Evolutionary conservation across 2,888 invertebrate genomes (phyloP).

Genomic region (Oxyteleia sp.): DNA sequence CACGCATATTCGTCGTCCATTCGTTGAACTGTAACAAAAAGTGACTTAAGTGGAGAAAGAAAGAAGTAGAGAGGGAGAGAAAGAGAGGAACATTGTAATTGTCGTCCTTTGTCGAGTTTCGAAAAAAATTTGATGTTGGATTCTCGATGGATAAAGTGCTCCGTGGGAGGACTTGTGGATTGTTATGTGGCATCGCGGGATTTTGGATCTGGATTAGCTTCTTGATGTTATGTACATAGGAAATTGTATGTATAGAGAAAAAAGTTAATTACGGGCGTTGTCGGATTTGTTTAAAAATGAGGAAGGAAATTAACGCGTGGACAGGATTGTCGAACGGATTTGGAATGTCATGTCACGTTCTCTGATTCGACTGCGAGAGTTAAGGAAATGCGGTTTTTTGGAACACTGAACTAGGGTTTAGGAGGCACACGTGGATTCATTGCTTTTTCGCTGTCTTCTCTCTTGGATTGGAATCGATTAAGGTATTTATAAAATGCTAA

Average conservation of each 20-base stretch:
- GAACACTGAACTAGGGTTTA: slow-evolving; percentile 69
- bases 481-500: slow-evolving; percentile 71
- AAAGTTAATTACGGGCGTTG: slow-evolving; percentile 40
- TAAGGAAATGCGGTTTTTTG: slow-evolving; percentile 60
- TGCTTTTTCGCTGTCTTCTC: slow-evolving; percentile 72
- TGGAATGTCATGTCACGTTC: slow-evolving; percentile 64
- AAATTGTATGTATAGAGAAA: slow-evolving; percentile 42
- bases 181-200: slow-evolving; percentile 59
- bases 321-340: slow-evolving; percentile 61
- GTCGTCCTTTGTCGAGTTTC: slow-evolving; percentile 60
- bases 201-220: slow-evolving; percentile 73
- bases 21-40: slow-evolving; percentile 73
- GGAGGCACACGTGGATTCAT: slow-evolving; percentile 63
- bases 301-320: slow-evolving; percentile 44
- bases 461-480: slow-evolving; percentile 69
- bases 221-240: slow-evolving; percentile 58
- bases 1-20: slow-evolving; percentile 76
- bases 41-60: slow-evolving; percentile 65
- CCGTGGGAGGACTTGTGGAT: slow-evolving; percentile 70
- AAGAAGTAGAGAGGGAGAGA: too few species aligned
- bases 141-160: slow-evolving; percentile 70
- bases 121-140: slow-evolving; percentile 67
- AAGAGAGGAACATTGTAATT: slow-evolving; percentile 71
- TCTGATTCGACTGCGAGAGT: slow-evolving; percentile 46
- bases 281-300: slow-evolving; percentile 48